Base-by-base conservation (phyloP, 2,113 vertebrate species). In the Mormoops blainvillei region DNA sequence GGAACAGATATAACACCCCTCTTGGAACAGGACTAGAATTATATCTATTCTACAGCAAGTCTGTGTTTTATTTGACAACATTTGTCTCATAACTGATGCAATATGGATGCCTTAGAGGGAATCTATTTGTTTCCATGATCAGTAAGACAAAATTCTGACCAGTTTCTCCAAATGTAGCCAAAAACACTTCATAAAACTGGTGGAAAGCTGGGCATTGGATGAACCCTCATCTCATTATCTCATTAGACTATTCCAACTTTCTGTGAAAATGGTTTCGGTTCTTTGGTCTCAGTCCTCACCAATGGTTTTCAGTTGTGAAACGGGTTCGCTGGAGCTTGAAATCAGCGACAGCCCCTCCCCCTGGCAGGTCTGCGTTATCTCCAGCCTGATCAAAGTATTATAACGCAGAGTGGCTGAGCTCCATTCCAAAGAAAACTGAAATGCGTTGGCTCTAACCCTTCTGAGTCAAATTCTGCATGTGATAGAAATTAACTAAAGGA, bases 191-290 rank as follows among this genome's bases (percentile, higher is more conserved):
- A 20, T 33, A 33, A 63, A 18, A 43, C 31, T 31, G 16, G 14
- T 0, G 4, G n/a, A 24, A 48, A 7, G 7, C 3, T 0, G 48
- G 38, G 61, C 33, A 18, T 2, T 52, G 16, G 63, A 13, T 14
- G 20, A 50, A 91, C 8, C 58, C 38, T 31, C 19, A 2, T 33
- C 12, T 31, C 9, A 73, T 33, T 54, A 19, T 68, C 52, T 11
- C 22, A 28, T 61, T 31, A 81, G 65, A 28, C n/a, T n/a, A 1
- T 28, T 19, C 33, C 33, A 14, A 41, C 8, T 74, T 10, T 12
- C 76, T 22, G 1, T 0, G 54, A 11, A 31, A 24, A 63, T 22
- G 0, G 0, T 12, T 38, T 65, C 19, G 0, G 0, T 1, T 13
- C 13, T 36, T 78, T 24, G 63, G 15, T 7, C 50, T 33, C 10